Evolutionary conservation across 2,113 vertebrate genomes (phyloP).

Genomic region (Myrmophylax atrothorax): DNA sequence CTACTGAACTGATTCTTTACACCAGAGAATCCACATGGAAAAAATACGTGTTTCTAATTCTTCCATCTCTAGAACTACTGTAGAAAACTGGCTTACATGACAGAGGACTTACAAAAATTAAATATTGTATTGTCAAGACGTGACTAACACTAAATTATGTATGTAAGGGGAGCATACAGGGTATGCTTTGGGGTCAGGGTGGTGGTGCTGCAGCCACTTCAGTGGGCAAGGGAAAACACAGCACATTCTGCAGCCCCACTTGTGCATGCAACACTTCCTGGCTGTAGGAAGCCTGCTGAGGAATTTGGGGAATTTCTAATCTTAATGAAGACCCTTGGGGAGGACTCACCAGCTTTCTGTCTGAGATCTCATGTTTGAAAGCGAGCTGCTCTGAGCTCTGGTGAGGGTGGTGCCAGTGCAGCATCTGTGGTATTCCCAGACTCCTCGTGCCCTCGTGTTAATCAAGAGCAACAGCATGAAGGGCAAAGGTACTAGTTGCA

Average conservation of each 20-base stretch:
- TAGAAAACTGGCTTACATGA: background rate
- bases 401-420: background rate
- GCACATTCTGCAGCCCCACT: background rate
- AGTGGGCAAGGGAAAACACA: background rate
- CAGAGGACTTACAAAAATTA: background rate
- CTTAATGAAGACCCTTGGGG: background rate
- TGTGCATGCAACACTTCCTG: accelerated
- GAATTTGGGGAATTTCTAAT: background rate
- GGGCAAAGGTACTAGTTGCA: background rate
- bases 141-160: background rate
- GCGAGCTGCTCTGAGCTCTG: background rate
- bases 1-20: background rate
- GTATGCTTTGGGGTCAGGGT: background rate
- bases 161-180: background rate
- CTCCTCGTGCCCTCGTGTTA: background rate
- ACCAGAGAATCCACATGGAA: background rate
- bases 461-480: conserved; percentile 6
- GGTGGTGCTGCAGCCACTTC: background rate
- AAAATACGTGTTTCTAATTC: background rate
- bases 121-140: background rate
- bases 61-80: background rate
- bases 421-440: background rate
- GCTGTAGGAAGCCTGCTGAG: background rate
- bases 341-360: background rate
- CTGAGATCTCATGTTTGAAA: background rate